Percentiles rank a stretch among this genome's conserved stretches.
Conservation (phyloP, 2,113 vertebrate genomes). For the Rhizomys pruinosus region DNA sequence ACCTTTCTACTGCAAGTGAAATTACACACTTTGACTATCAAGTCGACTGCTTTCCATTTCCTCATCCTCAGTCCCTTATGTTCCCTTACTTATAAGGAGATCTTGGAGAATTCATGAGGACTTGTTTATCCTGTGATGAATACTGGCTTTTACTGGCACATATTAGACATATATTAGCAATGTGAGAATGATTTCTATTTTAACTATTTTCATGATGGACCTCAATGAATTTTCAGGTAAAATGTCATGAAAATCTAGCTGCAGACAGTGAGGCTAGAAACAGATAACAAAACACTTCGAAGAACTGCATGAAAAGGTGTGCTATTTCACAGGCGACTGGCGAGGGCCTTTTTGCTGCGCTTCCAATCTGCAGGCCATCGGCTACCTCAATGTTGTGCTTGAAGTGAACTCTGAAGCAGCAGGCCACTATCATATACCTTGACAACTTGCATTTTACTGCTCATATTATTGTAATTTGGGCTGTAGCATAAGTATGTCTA, state of each 20-base stretch:
- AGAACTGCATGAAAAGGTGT: background rate
- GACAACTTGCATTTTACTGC: background rate
- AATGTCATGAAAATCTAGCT: background rate
- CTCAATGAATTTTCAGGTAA: background rate
- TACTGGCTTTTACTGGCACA: background rate
- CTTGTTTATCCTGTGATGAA: background rate
- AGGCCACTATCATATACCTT: background rate
- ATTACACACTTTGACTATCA: background rate
- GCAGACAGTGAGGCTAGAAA: background rate
- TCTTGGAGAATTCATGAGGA: background rate
- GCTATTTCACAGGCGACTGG: background rate
- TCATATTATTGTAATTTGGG: slow-evolving; percentile 30
- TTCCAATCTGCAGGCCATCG: background rate
- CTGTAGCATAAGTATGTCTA: background rate
- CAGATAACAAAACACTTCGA: slow-evolving; percentile 34
- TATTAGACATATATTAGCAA: background rate
- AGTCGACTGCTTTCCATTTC: background rate
- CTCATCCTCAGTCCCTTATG: background rate
- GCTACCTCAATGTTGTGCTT: background rate
- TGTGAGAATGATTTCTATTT: slow-evolving; percentile 13
- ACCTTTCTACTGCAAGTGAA: background rate
- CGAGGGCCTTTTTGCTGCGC: background rate
- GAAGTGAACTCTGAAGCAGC: background rate
- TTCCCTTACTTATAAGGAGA: background rate
- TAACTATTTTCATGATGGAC: slow-evolving; percentile 17